Evolutionary conservation across 2,797 vertebrate species (phyloP).

Genomic region (Buceros bicornis): DNA sequence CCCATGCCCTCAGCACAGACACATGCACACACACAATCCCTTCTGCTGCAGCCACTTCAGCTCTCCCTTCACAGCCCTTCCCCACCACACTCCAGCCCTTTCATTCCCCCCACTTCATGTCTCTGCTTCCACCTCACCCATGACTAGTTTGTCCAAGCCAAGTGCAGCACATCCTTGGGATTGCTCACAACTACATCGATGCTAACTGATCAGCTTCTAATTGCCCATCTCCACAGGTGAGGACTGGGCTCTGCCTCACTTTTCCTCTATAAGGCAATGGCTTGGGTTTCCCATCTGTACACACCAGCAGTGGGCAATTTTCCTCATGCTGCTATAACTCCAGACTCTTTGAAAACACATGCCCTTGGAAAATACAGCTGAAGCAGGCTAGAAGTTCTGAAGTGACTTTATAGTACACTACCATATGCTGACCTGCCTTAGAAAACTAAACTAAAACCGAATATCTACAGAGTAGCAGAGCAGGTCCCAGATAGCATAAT

Average conservation of each 20-base stretch:
- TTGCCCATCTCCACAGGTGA: background rate
- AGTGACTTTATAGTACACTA: background rate
- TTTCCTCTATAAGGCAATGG: background rate
- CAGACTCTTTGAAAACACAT: background rate
- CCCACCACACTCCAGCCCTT: background rate
- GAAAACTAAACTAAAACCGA: background rate
- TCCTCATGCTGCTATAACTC: background rate
- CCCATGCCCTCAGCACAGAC: background rate
- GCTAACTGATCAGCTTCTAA: background rate
- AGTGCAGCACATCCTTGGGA: background rate
- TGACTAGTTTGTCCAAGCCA: background rate
- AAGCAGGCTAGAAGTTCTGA: background rate
- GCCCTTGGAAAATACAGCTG: background rate
- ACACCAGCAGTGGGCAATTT: background rate
- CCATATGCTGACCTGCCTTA: background rate
- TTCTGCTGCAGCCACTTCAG: background rate
- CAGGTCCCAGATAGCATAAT: background rate
- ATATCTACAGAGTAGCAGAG: background rate
- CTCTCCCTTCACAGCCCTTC: background rate
- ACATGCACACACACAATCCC: rapidly evolving
- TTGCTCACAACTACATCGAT: rapidly evolving
- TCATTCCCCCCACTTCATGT: background rate
- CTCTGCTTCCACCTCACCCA: background rate
- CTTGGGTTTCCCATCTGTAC: background rate
- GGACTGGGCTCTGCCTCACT: background rate